A percentile compares a stretch with the other conserved stretches of the same genome.
phyloP scores from a whole-genome alignment of 2,888 invertebrate species.

The Cataglyphis rosenhaueri region DNA sequence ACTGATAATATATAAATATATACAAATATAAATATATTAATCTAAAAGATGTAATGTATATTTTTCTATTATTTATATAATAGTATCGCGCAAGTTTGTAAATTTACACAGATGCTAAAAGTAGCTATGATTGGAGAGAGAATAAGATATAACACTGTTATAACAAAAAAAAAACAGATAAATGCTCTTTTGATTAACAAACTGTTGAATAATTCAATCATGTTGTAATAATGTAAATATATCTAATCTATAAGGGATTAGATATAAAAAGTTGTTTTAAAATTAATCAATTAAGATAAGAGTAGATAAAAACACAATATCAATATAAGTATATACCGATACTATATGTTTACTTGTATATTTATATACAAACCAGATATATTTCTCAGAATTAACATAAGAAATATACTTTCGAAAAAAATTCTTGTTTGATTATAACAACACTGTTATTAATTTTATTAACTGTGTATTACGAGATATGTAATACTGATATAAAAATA shows the following conservation, averaged over 20 bases:
- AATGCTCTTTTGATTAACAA: neutral
- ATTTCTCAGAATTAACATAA: neutral
- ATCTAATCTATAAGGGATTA: neutral
- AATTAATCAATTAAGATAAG: neutral
- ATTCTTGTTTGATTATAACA: neutral
- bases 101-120: neutral
- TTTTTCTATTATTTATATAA: neutral
- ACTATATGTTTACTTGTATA: neutral
- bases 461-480: neutral
- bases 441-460: neutral
- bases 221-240: neutral
- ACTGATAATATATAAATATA: neutral
- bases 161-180: neutral
- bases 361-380: neutral
- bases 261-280: neutral
- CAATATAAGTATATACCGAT: neutral
- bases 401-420: neutral
- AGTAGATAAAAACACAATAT: neutral
- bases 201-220: neutral
- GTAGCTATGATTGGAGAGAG: neutral
- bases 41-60: neutral
- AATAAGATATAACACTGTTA: slow-evolving; percentile 4
- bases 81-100: neutral
- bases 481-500: neutral
- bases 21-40: neutral